Percentiles rank a stretch among this genome's conserved stretches.
phyloP scores from a whole-genome alignment of 2,888 invertebrate species.

The Zaprionus lineosus region DNA sequence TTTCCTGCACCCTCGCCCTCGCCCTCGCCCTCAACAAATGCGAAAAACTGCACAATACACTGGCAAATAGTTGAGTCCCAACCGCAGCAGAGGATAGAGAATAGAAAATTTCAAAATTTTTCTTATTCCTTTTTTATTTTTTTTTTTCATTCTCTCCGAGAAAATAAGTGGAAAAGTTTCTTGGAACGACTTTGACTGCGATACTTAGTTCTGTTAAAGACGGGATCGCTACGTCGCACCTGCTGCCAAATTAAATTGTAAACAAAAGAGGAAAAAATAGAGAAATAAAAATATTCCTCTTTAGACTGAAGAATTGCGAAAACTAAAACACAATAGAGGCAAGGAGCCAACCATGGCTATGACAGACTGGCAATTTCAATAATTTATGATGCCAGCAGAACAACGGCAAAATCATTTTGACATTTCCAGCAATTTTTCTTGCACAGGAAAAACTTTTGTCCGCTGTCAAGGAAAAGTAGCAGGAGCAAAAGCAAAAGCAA shows the following conservation, averaged over 20 bases:
- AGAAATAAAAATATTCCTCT: background rate
- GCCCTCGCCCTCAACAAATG: background rate
- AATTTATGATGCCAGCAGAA: slow-evolving; percentile 61
- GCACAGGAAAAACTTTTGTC: slow-evolving; percentile 37
- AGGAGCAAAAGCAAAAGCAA: background rate
- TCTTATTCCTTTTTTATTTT: slow-evolving; percentile 13
- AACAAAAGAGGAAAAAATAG: slow-evolving; percentile 13
- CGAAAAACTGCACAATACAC: slow-evolving; percentile 31
- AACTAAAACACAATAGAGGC: slow-evolving; percentile 12
- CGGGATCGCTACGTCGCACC: slow-evolving; percentile 53
- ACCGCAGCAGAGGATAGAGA: slow-evolving; percentile 28
- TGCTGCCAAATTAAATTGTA: slow-evolving; percentile 70
- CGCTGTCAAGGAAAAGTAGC: slow-evolving; percentile 13
- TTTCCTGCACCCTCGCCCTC: background rate
- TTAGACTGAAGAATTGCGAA: slow-evolving; percentile 9
- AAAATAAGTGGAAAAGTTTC: slow-evolving; percentile 72
- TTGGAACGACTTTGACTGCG: slow-evolving; percentile 39
- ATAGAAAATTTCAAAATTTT: slow-evolving; percentile 12
- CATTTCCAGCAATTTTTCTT: slow-evolving; percentile 69
- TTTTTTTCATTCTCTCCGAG: slow-evolving; percentile 19
- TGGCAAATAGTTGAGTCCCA: slow-evolving; percentile 38
- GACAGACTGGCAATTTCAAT: slow-evolving; percentile 73
- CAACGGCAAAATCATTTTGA: slow-evolving; percentile 63
- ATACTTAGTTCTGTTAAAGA: slow-evolving; percentile 56
- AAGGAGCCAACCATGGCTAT: slow-evolving; percentile 52